Base-by-base conservation (phyloP, 1,140 invertebrate genomes). In the Oncopodura yosiiana region DNA sequence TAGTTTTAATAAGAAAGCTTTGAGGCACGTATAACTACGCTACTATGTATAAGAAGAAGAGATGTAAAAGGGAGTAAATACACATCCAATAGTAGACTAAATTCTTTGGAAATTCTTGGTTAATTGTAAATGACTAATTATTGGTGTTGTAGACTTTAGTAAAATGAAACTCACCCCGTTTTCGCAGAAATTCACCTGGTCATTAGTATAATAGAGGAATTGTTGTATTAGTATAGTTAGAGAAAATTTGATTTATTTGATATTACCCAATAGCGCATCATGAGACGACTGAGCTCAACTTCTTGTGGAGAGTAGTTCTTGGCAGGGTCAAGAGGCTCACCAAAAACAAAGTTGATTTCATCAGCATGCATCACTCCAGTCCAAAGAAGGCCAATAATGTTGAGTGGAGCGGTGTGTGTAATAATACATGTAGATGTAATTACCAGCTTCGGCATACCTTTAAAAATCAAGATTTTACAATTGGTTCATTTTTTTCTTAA, bases 241-340 rank as follows among this genome's bases (percentile, higher is more conserved):
- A n/a, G n/a, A n/a, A n/a, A n/a, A n/a, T n/a, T n/a, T n/a, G n/a
- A n/a, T n/a, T n/a, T n/a, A n/a, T n/a, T n/a, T n/a, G n/a, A n/a
- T n/a, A n/a, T 94, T 0, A 87, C 83, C 91, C 91, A 96, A 71
- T 93, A 94, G 63, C 81, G 78, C 90, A 96, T 94, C 67, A 96
- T 86, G 51, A 83, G 77, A 65, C 78, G 81, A 53, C 86, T 87
- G 23, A 96, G 78, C 36, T 83, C 77, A 9, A 84, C 74, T 72
- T 95, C 93, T 54, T 84, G 79, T 1, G 76, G 71, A 3, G 80
- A 82, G 70, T 91, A 95, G 41, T 78, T 80, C 64, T 84, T 85
- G 6, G 77, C 73, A 0, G 82, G 77, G 68, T 93, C 84, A 4
- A 94, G 74, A 0, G 91, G 89, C 66, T 94, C 87, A 18, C 94